Evolutionary conservation across 2,888 invertebrate genomes (phyloP).

Genomic region (Tenthredo amoena): DNA sequence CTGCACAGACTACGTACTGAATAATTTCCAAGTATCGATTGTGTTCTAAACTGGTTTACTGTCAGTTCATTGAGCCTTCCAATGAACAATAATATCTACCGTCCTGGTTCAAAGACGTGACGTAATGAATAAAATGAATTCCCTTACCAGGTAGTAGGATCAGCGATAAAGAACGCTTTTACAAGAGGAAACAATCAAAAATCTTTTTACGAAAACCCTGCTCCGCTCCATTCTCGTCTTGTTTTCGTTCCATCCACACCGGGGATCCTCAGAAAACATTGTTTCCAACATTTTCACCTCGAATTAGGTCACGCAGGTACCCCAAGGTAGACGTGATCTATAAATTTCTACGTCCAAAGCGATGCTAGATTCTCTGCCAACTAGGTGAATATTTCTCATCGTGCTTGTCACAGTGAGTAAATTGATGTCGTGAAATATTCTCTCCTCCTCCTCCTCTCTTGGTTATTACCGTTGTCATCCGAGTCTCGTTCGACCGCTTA

Average conservation of each 20-base stretch:
- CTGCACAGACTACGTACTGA: conserved; percentile 9
- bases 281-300: background rate
- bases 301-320: conserved; percentile 16
- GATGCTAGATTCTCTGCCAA: background rate
- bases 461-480: background rate
- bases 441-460: too few relatives aligned
- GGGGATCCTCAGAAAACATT: conserved; percentile 35
- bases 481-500: background rate
- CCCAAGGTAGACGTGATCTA: conserved; percentile 1
- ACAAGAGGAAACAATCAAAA: conserved; percentile 27
- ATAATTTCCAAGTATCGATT: conserved; percentile 34
- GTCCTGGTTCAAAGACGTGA: background rate
- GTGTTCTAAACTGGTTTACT: conserved; percentile 21
- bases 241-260: conserved; percentile 23
- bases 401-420: background rate
- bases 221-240: background rate
- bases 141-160: background rate
- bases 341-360: background rate
- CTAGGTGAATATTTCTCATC: background rate
- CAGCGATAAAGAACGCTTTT: background rate
- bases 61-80: background rate
- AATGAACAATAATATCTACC: background rate
- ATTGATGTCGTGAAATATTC: background rate
- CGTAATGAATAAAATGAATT: background rate
- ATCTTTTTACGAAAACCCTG: conserved; percentile 17